These are phyloP conservation scores for Saccopteryx leptura DNA, from an alignment of 2,113 vertebrate genomes.

Conservation along the genomic window DNA sequence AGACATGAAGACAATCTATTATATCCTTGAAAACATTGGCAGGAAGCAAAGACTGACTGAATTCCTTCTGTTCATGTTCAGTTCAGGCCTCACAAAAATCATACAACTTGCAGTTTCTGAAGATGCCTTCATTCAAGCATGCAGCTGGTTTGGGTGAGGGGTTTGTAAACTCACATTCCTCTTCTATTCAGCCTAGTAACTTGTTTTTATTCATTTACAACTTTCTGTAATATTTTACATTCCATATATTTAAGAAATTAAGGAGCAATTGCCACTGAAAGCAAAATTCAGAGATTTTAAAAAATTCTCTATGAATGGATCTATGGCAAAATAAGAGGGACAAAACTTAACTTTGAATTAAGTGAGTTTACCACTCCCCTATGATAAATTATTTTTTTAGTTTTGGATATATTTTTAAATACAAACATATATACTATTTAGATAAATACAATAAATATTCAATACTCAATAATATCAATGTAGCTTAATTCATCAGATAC, in stretches of 20 bases:
- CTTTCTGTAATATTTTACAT: neutral
- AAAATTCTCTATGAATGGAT: neutral
- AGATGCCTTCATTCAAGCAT: neutral
- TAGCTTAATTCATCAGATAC: neutral
- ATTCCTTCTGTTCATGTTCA: slow-evolving; percentile 1
- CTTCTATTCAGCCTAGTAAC: neutral
- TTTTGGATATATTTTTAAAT: slow-evolving; percentile 16
- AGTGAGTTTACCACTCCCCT: neutral
- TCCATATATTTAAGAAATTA: neutral
- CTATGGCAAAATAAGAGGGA: neutral
- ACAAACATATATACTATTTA: neutral
- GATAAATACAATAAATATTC: neutral
- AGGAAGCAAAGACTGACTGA: neutral
- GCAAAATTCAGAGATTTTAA: neutral
- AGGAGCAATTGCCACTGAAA: neutral
- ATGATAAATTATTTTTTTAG: slow-evolving; percentile 27
- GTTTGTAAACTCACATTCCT: neutral
- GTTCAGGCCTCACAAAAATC: neutral
- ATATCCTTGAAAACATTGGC: slow-evolving; percentile 40
- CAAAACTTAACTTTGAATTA: slow-evolving; percentile 11
- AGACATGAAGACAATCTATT: neutral
- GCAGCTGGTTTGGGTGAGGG: neutral
- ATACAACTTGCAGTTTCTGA: slow-evolving; percentile 28
- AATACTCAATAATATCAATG: neutral
- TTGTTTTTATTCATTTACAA: neutral